Base-by-base conservation (phyloP, 2,113 vertebrate species). In the Genyomyrus donnyi region DNA sequence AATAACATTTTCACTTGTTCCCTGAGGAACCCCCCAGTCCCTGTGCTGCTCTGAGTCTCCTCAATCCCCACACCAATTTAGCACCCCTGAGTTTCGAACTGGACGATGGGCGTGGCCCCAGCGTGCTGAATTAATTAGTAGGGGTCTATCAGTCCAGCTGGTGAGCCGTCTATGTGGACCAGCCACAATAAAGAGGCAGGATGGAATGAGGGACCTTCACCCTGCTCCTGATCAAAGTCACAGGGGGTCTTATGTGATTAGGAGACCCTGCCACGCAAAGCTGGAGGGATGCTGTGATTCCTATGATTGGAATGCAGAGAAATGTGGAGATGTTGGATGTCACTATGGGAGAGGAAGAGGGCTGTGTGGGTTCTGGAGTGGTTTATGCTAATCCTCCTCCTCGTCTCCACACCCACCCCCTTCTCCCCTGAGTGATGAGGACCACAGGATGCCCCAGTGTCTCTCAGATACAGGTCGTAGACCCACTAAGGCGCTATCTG, bases 331-430 rank as follows among this genome's bases (percentile, higher is more conserved):
- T 84, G 83, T 19, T 52, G 3, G 52, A 91, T 52, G 74, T 53
- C 49, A 21, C 27, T 13, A 7, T 50, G 17, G 42, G 35, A 86
- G 56, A 50, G 74, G 35, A 88, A 88, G 77, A 9, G 62, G 52
- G 83, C 21, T 87, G 80, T 46, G 52, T 89, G 91, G 56, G 88
- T 52, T 85, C 88, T 91, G 9, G 49, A 91, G 90, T 90, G 88
- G 62, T 92, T 91, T 91, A 94, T 95, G 93, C 93, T 93, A 90
- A 50, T 85, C 50, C 50, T 85, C 88, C 35, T 88, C 56, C 88
- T 85, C 48, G 8, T 88, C 88, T 39, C 48, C 83, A 87, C 17
- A 42, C 85, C 77, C 70, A 27, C n/a, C 48, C 17, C 52, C n/a
- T 15, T 85, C 49, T 53, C 49, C 52, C 48, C 27, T 70, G 86